These are phyloP conservation scores for Monochamus saltuarius DNA, from an alignment of 1,140 invertebrate genomes.

Conservation along the genomic window DNA sequence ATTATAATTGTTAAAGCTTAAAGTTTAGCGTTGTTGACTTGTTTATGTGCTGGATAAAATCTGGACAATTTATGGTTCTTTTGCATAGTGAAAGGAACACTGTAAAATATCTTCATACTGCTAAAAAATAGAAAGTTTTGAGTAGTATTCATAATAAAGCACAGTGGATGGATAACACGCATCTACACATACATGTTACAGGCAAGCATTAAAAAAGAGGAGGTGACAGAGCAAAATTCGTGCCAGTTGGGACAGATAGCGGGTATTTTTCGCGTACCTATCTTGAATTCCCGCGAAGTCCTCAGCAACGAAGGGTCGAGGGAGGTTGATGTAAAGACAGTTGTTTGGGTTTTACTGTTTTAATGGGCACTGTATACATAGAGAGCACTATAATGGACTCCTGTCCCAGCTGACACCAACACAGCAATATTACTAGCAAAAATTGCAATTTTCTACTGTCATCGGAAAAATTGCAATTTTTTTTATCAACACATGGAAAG, in stretches of 20 bases:
- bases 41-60: too few relatives aligned
- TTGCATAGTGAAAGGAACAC: too few relatives aligned
- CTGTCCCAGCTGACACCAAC: conserved; percentile 52
- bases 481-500: neutral
- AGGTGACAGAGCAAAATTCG: conserved; percentile 47
- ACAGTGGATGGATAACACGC: too few relatives aligned
- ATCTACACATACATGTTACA: conserved; percentile 22
- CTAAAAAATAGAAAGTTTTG: too few relatives aligned
- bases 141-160: too few relatives aligned
- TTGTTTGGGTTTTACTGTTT: conserved; percentile 24
- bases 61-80: too few relatives aligned
- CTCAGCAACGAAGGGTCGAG: conserved; percentile 4
- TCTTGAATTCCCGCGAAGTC: conserved; percentile 27
- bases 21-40: too few relatives aligned
- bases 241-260: conserved; percentile 61
- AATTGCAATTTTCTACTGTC: neutral
- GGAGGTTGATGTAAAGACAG: conserved; percentile 19
- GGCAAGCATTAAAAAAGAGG: conserved; percentile 23
- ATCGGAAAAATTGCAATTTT: neutral
- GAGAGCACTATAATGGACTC: conserved; percentile 42
- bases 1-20: too few relatives aligned
- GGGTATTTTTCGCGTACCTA: conserved; percentile 45
- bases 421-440: conserved; percentile 9
- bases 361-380: conserved; percentile 34
- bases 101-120: too few relatives aligned